Evolutionary conservation across 2,888 invertebrate genomes (phyloP), one percentile per base, ranked within the genome.

Genomic region (Thereva unica): DNA sequence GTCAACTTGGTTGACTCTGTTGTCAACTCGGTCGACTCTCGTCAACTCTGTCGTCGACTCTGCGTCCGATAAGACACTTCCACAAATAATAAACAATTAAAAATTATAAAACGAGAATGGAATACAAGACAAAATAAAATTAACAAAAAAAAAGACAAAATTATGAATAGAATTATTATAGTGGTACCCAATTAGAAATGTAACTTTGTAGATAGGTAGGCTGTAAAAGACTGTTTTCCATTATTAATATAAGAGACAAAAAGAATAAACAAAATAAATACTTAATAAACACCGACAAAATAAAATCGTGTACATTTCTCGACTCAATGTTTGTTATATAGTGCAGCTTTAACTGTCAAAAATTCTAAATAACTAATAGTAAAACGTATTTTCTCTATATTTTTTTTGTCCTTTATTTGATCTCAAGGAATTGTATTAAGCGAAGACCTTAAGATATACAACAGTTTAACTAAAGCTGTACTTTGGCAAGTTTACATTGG

Each of bases 191-290:
- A 41, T 55, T 41, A 40, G 8, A 4, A 40, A 38, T 55, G 9
- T 55, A 55, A 41, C 23, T 55, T 40, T 41, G 41, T 23, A 40
- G 41, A 42, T 59, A 59, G 49, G 47, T 59, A 59, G 59, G 59
- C 34, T 63, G n/a, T 63, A 52, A 50, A 63, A 63, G 63, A 63
- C 63, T 63, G 63, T 63, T 63, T 63, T 63, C 49, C 37, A 37
- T 59, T 47, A 63, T 41, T 37, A n/a, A 35, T 59, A 37, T 35
- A 45, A 44, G 12, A 3, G 47, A 34, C 10, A 37, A 49, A 45
- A 44, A 8, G 9, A 8, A 9, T 9, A 44, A 44, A 44, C 10
- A 44, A 44, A 44, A 44, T 44, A 44, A 44, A 44, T n/a, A 44
- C 9, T 8, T 23, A 23, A 8, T 44, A 44, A n/a, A 44, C 44